Percentiles rank a stretch among this genome's conserved stretches.
Evolutionary conservation across 2,113 vertebrate genomes (phyloP).

Genomic region (Scytalopus superciliaris): DNA sequence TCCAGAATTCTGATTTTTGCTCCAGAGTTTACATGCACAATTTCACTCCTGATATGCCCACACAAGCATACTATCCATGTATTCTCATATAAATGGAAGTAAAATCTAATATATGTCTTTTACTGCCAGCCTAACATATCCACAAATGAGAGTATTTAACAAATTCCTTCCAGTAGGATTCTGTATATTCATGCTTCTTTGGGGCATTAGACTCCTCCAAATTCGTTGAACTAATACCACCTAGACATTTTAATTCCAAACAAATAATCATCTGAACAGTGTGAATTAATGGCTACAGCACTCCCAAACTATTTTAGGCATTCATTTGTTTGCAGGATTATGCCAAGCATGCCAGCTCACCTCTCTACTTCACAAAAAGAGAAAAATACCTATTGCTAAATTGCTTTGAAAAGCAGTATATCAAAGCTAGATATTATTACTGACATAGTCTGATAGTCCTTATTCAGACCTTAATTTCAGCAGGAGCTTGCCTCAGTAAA

Average conservation of each 20-base stretch:
- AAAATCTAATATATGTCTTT: neutral
- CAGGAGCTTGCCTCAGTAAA: neutral
- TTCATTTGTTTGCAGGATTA: neutral
- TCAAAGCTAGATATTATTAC: neutral
- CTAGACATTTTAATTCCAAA: neutral
- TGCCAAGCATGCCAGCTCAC: neutral
- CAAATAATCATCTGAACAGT: neutral
- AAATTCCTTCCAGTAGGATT: neutral
- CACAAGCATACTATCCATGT: neutral
- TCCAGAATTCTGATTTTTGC: neutral
- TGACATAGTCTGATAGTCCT: neutral
- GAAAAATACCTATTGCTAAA: neutral
- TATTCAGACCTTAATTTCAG: neutral
- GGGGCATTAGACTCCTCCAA: neutral
- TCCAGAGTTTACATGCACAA: neutral
- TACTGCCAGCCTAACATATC: neutral
- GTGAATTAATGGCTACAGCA: neutral
- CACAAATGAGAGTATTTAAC: neutral
- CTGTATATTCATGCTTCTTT: neutral
- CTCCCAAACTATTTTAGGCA: neutral
- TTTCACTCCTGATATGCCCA: neutral
- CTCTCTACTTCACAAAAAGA: neutral
- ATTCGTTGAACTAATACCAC: neutral
- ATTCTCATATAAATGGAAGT: neutral
- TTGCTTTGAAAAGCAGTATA: neutral